Evolutionary conservation across 2,888 invertebrate genomes (phyloP), one percentile per base, ranked within the genome.

Genomic region (Apodemia duryi): DNA sequence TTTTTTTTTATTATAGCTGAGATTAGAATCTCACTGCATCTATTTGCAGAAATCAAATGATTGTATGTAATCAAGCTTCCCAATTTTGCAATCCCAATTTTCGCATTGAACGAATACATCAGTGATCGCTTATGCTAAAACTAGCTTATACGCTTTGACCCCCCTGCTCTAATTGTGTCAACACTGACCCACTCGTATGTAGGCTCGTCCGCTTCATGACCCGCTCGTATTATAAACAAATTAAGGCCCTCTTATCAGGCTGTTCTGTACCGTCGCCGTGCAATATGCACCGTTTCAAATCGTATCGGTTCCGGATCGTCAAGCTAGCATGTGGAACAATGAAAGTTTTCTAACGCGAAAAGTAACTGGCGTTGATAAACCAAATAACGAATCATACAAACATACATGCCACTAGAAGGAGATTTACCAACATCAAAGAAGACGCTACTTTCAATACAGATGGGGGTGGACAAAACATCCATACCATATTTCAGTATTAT

Each of bases 191-290:
- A 57, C 57, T 57, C 10, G 6, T 32, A 6, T 46, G 46, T 46
- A 46, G 32, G 32, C 57, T 57, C 28, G 57, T 57, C 57, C 57
- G 57, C 32, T 29, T 57, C 29, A 46, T 13, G 46, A 13, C 46
- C 46, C 46, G 10, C n/a, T n/a, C 6, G 32, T 57, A 57, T 57
- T 57, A 57, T 57, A 57, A 57, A 57, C 57, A 57, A 57, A 57
- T 57, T 32, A 57, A 57, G 57, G 57, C 11, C 57, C 46, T 57
- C 29, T 29, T 29, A 57, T 32, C 57, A 11, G 32, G 10, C 57
- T 29, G 57, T 57, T 13, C 13, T 32, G 32, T 57, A 32, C 57
- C 32, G 57, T 28, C 57, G 32, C 57, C 10, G 28, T 57, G 57
- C 57, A 57, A 32, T 29, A 57, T 57, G 29, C 57, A 32, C 11